These are phyloP conservation scores for Orchestes rusci DNA, from an alignment of 2,888 invertebrate genomes.

Conservation along the genomic window DNA sequence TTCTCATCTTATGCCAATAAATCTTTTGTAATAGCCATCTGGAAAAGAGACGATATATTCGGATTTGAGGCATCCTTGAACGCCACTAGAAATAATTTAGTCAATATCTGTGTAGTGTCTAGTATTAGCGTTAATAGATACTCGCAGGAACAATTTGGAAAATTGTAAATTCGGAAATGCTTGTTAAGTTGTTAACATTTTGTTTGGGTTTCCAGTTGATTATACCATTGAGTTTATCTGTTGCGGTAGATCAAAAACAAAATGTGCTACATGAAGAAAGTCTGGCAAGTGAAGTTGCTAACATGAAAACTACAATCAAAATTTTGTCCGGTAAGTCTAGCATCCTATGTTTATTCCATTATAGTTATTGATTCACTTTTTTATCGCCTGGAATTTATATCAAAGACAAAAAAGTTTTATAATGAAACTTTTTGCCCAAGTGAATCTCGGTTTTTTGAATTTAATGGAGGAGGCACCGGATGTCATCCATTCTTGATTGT, in stretches of 20 bases:
- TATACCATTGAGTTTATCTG: no score
- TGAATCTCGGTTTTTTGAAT: no score
- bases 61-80: slow-evolving; percentile 13
- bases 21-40: slow-evolving; percentile 15
- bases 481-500: no score
- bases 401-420: slow-evolving; percentile 1
- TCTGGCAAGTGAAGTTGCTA: slow-evolving; percentile 17
- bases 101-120: no score
- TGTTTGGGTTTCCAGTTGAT: no score
- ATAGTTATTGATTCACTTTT: neutral
- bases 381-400: neutral
- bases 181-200: no score
- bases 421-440: no score
- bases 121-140: no score
- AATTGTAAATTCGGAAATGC: no score
- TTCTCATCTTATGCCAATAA: slow-evolving; percentile 10
- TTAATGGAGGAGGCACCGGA: no score
- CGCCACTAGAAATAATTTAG: neutral
- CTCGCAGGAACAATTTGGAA: no score
- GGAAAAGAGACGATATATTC: slow-evolving; percentile 15
- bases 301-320: slow-evolving; percentile 26
- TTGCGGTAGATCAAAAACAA: no score
- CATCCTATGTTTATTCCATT: neutral
- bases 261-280: slow-evolving; percentile 10
- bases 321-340: slow-evolving; percentile 25